A percentile compares a stretch with the other conserved stretches of the same genome.
Evolutionary conservation across 2,797 vertebrate genomes (phyloP).

Genomic region (Cynopterus sphinx): DNA sequence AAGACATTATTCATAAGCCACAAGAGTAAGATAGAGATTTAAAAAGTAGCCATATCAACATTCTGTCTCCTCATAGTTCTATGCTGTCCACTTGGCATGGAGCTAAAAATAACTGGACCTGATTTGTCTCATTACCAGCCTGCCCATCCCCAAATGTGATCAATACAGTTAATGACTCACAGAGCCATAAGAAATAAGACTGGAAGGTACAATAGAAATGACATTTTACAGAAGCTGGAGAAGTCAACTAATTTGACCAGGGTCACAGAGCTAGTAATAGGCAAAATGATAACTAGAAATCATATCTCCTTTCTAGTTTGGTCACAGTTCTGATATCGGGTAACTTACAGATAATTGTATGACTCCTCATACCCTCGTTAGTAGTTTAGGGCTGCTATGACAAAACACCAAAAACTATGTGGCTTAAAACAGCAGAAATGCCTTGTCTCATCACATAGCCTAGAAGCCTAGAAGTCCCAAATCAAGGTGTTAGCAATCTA

Average conservation of each 20-base stretch:
- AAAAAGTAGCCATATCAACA: neutral
- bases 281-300: conserved; percentile 31
- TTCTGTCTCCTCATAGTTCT: neutral
- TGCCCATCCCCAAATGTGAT: neutral
- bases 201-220: neutral
- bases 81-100: neutral
- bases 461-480: neutral
- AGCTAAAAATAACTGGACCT: neutral
- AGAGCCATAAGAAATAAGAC: neutral
- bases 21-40: neutral
- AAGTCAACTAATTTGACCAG: neutral
- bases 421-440: neutral
- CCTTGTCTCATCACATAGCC: neutral
- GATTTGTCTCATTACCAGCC: neutral
- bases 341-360: neutral
- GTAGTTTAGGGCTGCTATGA: neutral
- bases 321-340: neutral
- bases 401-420: neutral
- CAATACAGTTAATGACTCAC: neutral
- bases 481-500: neutral
- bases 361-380: neutral
- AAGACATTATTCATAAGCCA: neutral
- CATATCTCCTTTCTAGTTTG: neutral
- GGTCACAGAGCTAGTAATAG: neutral
- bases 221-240: neutral